Conservation (phyloP, 2,797 vertebrate genomes). For the Tragelaphus eurycerus region DNA sequence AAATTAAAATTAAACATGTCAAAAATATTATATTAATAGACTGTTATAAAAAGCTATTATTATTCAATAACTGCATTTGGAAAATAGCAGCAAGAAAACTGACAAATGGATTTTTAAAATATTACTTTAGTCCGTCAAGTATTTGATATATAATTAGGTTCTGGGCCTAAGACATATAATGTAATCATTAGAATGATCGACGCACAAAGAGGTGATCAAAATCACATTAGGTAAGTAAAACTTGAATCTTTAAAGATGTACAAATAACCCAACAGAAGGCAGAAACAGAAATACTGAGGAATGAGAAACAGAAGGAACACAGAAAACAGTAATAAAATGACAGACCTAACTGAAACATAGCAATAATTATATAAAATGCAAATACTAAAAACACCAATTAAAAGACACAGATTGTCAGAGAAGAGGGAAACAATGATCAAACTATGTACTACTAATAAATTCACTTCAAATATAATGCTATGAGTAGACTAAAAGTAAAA, state of each 20-base stretch:
- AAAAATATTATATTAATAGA: background rate
- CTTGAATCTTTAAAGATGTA: background rate
- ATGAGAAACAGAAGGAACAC: background rate
- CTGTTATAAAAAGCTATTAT: background rate
- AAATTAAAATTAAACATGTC: background rate
- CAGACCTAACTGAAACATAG: background rate
- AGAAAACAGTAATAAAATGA: conserved; percentile 1
- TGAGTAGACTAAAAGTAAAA: background rate
- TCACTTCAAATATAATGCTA: background rate
- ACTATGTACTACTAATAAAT: background rate
- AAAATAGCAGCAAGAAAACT: conserved; percentile 3
- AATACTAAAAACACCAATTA: background rate
- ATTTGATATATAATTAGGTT: background rate
- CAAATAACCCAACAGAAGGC: background rate
- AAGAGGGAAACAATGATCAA: background rate
- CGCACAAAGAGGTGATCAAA: background rate
- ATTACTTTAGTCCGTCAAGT: background rate
- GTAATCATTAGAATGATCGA: background rate
- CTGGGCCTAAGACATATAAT: background rate
- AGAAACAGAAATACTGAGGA: background rate
- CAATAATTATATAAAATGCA: background rate
- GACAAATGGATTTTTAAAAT: background rate
- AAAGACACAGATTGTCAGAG: background rate
- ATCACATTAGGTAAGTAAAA: background rate
- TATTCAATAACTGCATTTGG: background rate